Evolutionary conservation across 1,140 invertebrate species (phyloP).

Genomic region (Drosophila setifemur): DNA sequence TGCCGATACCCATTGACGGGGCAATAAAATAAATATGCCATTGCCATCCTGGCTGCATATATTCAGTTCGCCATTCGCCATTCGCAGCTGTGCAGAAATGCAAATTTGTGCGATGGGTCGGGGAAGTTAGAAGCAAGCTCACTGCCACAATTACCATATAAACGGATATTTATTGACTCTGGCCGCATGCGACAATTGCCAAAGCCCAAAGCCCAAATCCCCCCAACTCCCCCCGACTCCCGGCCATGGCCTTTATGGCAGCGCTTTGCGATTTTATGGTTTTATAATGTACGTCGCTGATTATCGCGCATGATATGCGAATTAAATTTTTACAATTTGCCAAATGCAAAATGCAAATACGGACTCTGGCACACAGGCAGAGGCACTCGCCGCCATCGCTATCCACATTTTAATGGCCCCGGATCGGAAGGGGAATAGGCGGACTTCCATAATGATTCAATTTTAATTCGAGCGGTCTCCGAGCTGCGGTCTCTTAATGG

Average conservation of each 20-base stretch:
- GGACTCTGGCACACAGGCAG: slow-evolving; percentile 13
- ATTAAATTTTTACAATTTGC: slow-evolving; percentile 80
- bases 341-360: slow-evolving; percentile 61
- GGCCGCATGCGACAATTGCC: slow-evolving; percentile 71
- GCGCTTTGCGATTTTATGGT: slow-evolving; percentile 75
- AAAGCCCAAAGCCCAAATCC: no score
- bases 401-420: slow-evolving; percentile 68
- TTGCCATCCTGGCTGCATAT: slow-evolving; percentile 31
- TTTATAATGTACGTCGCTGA: slow-evolving; percentile 78
- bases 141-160: slow-evolving; percentile 73
- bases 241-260: slow-evolving; percentile 61
- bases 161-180: slow-evolving; percentile 74
- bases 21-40: slow-evolving; percentile 63
- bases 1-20: slow-evolving; percentile 1
- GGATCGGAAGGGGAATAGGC: slow-evolving; percentile 38
- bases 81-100: slow-evolving; percentile 74
- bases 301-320: slow-evolving; percentile 79
- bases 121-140: slow-evolving; percentile 38
- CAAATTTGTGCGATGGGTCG: slow-evolving; percentile 41
- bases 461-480: slow-evolving; percentile 63
- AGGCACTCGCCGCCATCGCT: neutral
- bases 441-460: slow-evolving; percentile 78
- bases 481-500: slow-evolving; percentile 54
- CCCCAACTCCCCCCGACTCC: neutral
- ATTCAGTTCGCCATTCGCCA: slow-evolving; percentile 31